A percentile compares a stretch with the other conserved stretches of the same genome.
These are phyloP conservation scores for Octodon degus DNA, from an alignment of 2,113 vertebrate species.

Conservation along the genomic window DNA sequence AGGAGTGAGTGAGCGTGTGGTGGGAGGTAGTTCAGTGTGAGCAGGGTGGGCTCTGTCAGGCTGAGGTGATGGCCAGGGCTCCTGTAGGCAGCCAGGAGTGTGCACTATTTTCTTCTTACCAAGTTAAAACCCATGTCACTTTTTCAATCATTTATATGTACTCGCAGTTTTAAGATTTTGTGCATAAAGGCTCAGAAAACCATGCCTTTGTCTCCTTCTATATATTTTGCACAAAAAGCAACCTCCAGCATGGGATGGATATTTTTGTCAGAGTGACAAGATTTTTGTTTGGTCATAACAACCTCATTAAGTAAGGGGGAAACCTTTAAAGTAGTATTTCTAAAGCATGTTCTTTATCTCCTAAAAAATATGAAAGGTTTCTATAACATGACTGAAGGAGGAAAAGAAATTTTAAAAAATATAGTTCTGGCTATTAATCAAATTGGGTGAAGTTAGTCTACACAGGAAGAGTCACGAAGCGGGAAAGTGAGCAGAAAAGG, in stretches of 20 bases:
- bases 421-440: constrained; percentile 37
- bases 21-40: too few species aligned
- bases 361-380: background rate
- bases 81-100: background rate
- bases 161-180: background rate
- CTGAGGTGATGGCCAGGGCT: background rate
- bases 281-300: constrained; percentile 19
- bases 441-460: background rate
- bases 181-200: background rate
- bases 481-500: background rate
- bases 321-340: background rate
- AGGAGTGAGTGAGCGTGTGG: background rate
- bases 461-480: background rate
- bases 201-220: background rate
- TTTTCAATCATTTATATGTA: background rate
- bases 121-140: background rate
- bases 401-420: constrained; percentile 29
- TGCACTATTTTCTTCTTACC: background rate
- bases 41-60: background rate
- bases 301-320: background rate
- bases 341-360: background rate
- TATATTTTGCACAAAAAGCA: constrained; percentile 14
- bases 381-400: background rate
- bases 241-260: background rate
- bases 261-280: background rate